phyloP scores from a whole-genome alignment of 2,888 invertebrate genomes.

The Sphaeridia pumilis region DNA sequence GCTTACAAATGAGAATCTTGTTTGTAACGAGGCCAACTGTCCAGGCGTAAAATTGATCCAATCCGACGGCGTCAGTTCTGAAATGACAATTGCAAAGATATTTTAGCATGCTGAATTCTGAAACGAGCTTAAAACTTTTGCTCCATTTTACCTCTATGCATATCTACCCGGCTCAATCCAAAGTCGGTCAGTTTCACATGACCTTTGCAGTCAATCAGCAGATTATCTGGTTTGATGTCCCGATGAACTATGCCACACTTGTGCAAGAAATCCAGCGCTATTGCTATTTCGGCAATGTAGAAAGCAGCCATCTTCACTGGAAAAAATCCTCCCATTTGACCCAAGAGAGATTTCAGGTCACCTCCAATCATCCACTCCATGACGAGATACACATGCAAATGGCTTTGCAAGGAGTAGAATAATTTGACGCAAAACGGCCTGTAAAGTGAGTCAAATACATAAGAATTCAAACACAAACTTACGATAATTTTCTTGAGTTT shows the following conservation, averaged over 20 bases:
- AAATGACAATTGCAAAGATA: not conserved
- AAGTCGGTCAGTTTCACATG: slow-evolving; percentile 95
- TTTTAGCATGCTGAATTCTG: no score
- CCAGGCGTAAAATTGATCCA: slow-evolving; percentile 25
- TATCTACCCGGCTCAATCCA: slow-evolving; percentile 75
- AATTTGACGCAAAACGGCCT: slow-evolving; percentile 91
- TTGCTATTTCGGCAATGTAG: slow-evolving; percentile 76
- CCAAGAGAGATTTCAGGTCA: slow-evolving; percentile 80
- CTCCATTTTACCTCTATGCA: slow-evolving; percentile 38
- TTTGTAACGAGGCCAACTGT: slow-evolving; percentile 24
- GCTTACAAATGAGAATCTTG: slow-evolving; percentile 25
- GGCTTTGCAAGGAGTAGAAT: slow-evolving; percentile 83
- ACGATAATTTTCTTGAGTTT: not conserved
- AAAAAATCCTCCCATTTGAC: slow-evolving; percentile 72
- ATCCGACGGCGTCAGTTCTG: slow-evolving; percentile 10
- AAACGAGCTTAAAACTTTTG: no score
- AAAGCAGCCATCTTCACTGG: slow-evolving; percentile 81
- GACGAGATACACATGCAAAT: slow-evolving; percentile 72
- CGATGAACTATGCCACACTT: slow-evolving; percentile 71
- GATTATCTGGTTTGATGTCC: slow-evolving; percentile 94
- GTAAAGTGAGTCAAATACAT: slow-evolving; percentile 37
- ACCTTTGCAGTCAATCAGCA: slow-evolving; percentile 73
- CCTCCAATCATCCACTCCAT: slow-evolving; percentile 99
- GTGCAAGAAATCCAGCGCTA: slow-evolving; percentile 85
- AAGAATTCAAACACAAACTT: not conserved